Evolutionary conservation across 2,797 vertebrate species (phyloP), one percentile per base, ranked within the genome.

Genomic region (Brachyrhaphis roseni): DNA sequence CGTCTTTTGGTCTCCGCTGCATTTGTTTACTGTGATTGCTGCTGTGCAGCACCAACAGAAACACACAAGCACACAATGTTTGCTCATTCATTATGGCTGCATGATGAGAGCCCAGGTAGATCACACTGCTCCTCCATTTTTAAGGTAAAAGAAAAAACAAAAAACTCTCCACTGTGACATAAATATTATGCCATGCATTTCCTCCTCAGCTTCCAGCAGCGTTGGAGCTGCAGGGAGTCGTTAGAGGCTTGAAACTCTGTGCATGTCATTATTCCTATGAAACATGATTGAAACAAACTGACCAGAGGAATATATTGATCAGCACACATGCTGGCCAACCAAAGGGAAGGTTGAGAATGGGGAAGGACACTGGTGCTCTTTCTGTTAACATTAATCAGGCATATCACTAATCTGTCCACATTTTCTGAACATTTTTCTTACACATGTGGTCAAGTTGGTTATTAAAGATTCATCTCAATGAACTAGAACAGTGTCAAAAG

Each of bases 81-180:
- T 47, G 16, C 81, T 89, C 89, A 88, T 91, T 91, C 81, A 91
- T 91, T 75, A 86, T 20, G 64, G 72, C 80, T 86, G 23, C 13
- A 51, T 77, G 82, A 91, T 91, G 75, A 92, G 84, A 91, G 78
- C 81, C 7, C 82, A 92, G 85, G 87, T 91, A 83, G 83, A 86
- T 89, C 85, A 89, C 87, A 88, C 77, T 1, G 1, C 75, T 88
- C 68, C n/a, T 93, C 72, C 15, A 91, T 92, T 86, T 93, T 91
- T 86, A 72, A 92, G 90, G 66, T 62, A 66, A 84, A 84, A 84
- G 86, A 80, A 34, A 51, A 20, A 4, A 4, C 51, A 84, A 84
- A 82, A 88, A 80, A 59, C 36, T 72, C 18, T 84, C 82, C 74
- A 55, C 72, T 73, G 53, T 43, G 73, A 84, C 75, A 84, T 78